Percentiles rank a stretch among this genome's conserved stretches.
Evolutionary conservation across 2,888 invertebrate genomes (phyloP).

Genomic region (Cylloceria caligata): DNA sequence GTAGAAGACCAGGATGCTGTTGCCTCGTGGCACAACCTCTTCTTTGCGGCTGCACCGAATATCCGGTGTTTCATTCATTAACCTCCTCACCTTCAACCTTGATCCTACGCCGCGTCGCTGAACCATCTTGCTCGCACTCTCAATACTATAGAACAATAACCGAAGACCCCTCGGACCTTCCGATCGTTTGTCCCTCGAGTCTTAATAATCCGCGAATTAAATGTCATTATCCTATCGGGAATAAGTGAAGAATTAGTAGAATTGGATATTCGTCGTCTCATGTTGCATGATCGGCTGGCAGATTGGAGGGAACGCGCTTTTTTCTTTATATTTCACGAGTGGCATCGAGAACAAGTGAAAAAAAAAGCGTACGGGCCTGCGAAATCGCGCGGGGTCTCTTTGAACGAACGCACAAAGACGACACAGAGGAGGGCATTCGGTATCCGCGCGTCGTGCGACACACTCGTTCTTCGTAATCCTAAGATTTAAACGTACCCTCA

Average conservation of each 20-base stretch:
- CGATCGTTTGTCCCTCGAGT: constrained; percentile 71
- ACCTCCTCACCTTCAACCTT: constrained; percentile 82
- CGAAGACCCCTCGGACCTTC: constrained; percentile 68
- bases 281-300: constrained; percentile 61
- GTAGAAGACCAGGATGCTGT: constrained; percentile 68
- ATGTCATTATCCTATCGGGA: constrained; percentile 50
- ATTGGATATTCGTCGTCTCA: constrained; percentile 47
- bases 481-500: constrained; percentile 79
- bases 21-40: constrained; percentile 76
- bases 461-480: constrained; percentile 77
- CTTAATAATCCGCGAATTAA: constrained; percentile 53
- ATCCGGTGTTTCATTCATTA: constrained; percentile 84
- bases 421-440: constrained; percentile 46
- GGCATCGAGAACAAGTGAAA: constrained; percentile 68
- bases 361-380: constrained; percentile 62
- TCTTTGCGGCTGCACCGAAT: constrained; percentile 82
- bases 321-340: constrained; percentile 57
- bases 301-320: constrained; percentile 47
- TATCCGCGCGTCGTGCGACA: constrained; percentile 57
- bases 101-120: constrained; percentile 55
- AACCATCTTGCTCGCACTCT: constrained; percentile 38
- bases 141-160: constrained; percentile 75
- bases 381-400: constrained; percentile 55
- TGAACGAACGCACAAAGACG: constrained; percentile 64
- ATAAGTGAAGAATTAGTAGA: constrained; percentile 63